Conservation (phyloP, 92 coral and sea anemone species). For the Zoanthus sansibaricus region DNA sequence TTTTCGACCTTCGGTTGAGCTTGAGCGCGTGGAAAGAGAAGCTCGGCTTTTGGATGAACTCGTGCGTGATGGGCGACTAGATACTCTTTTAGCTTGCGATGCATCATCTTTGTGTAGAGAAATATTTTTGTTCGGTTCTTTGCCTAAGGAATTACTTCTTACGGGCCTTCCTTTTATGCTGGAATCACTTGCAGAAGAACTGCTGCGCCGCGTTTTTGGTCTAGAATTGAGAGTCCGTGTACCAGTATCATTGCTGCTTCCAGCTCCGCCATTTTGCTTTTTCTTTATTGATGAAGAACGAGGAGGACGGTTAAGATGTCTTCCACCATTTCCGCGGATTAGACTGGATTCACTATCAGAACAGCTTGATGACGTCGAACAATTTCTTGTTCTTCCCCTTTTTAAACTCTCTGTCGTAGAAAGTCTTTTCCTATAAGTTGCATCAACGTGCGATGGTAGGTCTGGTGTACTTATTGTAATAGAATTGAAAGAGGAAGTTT, state of each 20-base stretch:
- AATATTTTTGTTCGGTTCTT: background rate
- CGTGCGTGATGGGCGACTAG: background rate
- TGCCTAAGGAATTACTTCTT: background rate
- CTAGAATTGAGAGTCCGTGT: background rate
- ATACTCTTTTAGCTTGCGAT: background rate
- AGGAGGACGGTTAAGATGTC: background rate
- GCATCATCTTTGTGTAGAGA: background rate
- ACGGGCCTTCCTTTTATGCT: background rate
- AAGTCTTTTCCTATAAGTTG: background rate
- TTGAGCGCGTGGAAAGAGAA: background rate
- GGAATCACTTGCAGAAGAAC: slow-evolving; percentile 43
- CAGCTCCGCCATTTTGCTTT: background rate
- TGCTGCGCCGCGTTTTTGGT: slow-evolving; percentile 10
- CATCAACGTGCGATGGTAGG: background rate
- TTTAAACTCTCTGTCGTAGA: background rate
- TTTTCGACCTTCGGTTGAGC: slow-evolving; percentile 2
- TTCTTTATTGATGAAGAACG: background rate
- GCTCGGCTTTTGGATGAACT: slow-evolving; percentile 2
- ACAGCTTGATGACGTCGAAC: slow-evolving; percentile 4
- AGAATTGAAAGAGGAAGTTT: background rate
- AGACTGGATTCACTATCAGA: slow-evolving; percentile 26
- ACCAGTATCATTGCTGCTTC: background rate
- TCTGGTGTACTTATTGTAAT: slow-evolving; percentile 29
- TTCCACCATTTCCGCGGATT: background rate
- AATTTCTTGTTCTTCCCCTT: background rate